These are phyloP conservation scores for rat (Rattus norvegicus) DNA, from an alignment of 2,113 vertebrate species.

Conservation along the genomic window DNA sequence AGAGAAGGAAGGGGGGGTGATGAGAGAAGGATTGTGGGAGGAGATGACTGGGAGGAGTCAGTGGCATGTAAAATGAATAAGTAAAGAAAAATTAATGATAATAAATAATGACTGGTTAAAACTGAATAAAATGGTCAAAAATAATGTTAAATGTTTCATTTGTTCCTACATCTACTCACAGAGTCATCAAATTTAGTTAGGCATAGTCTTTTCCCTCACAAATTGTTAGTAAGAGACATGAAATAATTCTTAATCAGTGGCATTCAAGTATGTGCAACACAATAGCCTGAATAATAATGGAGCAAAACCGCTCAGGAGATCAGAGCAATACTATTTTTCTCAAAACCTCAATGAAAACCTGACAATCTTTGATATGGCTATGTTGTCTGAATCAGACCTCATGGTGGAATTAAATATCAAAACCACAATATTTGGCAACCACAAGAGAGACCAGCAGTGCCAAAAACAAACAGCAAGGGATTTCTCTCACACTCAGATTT, in stretches of 20 bases:
- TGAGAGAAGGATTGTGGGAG: too few species aligned
- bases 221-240: background rate
- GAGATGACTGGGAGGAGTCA: too few species aligned
- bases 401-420: background rate
- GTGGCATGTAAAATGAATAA: too few species aligned
- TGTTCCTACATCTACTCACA: background rate
- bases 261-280: background rate
- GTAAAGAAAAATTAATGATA: too few species aligned
- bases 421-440: slow-evolving; percentile 3
- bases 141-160: background rate
- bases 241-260: background rate
- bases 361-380: background rate
- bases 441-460: background rate
- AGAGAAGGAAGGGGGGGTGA: too few species aligned
- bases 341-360: background rate
- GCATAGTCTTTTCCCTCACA: background rate
- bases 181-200: background rate
- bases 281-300: background rate
- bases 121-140: too few species aligned
- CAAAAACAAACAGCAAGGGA: background rate
- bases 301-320: background rate
- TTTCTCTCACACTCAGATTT: background rate
- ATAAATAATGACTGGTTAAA: too few species aligned
- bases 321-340: background rate
- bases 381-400: background rate